Base-by-base conservation (phyloP, 2,888 invertebrate genomes). In the Piscicola geometra region DNA sequence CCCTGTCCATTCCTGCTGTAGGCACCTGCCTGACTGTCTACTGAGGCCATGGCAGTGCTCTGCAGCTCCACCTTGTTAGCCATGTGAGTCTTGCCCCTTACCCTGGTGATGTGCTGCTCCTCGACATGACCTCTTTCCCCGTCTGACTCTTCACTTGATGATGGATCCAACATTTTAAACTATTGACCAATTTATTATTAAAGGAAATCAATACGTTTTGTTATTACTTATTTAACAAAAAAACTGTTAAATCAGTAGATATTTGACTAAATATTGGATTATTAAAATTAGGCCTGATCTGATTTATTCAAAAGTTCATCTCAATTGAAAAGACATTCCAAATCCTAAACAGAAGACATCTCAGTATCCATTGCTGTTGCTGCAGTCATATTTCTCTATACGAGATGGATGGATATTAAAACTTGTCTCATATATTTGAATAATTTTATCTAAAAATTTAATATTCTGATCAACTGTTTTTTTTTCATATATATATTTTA, bases 121-220 rank as follows among this genome's bases (percentile, higher is more conserved):
- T n/a, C 41, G n/a, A 28, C 68, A 1, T 28, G 71, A 28, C 70
- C 70, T 47, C 75, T 75, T 56, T 75, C 70, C 32, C 25, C 83
- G 81, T 94, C 94, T 81, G 91, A 93, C 85, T 95, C 94, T 87
- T 95, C 95, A 79, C 94, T 94, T 81, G 94, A 94, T 86, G 94
- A 94, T 80, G 94, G 94, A 86, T 94, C 94, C 86, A 95, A 93
- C 95, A 95, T 76, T n/a, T n/a, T 64, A 28, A 28, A 28, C n/a
- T 50, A 71, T 56, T 56, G 60, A 25, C 15, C 60, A 56, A 56
- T 56, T n/a, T 18, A 56, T 56, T 56, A 56, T 56, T 56, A 18
- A 56, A 9, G n/a, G 15, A 56, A 18, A 25, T n/a, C n/a, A 25
- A 56, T 56, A 25, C 21, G 25, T 18, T n/a, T 21, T 18, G 25